Evolutionary conservation across 1,140 invertebrate species (phyloP), one percentile per base, ranked within the genome.

Genomic region (Brachionus rubens): DNA sequence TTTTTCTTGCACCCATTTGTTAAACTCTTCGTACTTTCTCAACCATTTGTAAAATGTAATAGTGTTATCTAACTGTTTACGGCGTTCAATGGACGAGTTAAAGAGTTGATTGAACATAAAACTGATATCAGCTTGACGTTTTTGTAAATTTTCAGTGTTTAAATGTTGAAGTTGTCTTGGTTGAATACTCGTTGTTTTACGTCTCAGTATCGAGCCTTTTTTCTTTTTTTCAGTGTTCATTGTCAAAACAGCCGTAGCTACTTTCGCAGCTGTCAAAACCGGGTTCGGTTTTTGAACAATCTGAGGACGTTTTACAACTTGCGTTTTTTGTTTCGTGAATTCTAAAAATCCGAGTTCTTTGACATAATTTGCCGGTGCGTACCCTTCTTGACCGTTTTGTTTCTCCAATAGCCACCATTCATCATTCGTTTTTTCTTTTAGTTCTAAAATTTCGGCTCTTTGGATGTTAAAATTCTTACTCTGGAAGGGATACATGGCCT

Each of bases 381-480:
- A 99, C 10, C 96, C 96, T 81, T 98, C 94, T 0, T 89, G 88
- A 0, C 94, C 91, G 81, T 93, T 92, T 0, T 89, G 88, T 86
- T 95, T 96, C 12, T 94, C 87, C 3, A 98, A 91, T 79, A 92
- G 93, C 96, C 96, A 99, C 96, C 96, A 99, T 83, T 99, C 96
- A 0, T 90, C 88, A 83, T 98, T 98, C 0, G 93, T 96, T 85
- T 96, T 95, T 80, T 91, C 93, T 52, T 98, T 86, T 1, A 99
- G 86, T 80, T 95, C 91, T 91, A 98, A 92, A 2, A 90, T 83
- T 76, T 77, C 72, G 28, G 50, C 50, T 75, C 41, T 52, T 46
- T 77, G 24, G 12, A 77, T 43, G 28, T 1, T n/a, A 36, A 75
- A 54, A 9, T 30, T 36, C 46, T 75, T 75, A 16, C 36, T 54